Conservation (phyloP, 2,888 invertebrate genomes). For the Drosophila ustulata region DNA sequence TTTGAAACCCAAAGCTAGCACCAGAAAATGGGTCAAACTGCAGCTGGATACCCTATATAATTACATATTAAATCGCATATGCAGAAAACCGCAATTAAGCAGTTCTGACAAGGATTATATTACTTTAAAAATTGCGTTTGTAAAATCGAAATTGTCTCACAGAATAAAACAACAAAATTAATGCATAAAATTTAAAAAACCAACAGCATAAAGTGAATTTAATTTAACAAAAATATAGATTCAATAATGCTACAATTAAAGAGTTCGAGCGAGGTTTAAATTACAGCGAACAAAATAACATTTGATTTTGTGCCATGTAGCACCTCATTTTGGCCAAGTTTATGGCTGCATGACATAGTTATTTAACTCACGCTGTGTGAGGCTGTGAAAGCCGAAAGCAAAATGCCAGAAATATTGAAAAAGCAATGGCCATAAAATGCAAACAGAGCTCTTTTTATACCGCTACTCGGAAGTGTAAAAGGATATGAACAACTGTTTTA, state of each 20-base stretch:
- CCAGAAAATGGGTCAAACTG: too few species aligned
- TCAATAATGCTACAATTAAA: neutral
- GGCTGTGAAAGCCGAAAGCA: constrained; percentile 28
- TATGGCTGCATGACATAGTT: constrained; percentile 51
- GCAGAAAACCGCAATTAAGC: too few species aligned
- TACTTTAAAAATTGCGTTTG: constrained; percentile 72
- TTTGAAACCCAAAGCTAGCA: too few species aligned
- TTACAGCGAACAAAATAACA: neutral
- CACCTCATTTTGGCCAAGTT: constrained; percentile 24
- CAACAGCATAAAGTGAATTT: neutral
- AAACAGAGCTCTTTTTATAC: constrained; percentile 28
- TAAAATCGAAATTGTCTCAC: constrained; percentile 51
- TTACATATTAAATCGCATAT: too few species aligned
- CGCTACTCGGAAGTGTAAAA: neutral
- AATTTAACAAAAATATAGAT: neutral
- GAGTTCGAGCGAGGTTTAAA: neutral
- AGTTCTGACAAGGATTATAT: too few species aligned
- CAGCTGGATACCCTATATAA: too few species aligned
- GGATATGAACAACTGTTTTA: neutral
- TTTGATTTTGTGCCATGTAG: neutral
- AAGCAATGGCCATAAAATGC: constrained; percentile 55
- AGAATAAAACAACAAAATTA: constrained; percentile 41
- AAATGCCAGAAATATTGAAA: constrained; percentile 51
- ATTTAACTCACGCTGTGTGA: constrained; percentile 26
- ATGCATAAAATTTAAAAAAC: constrained; percentile 14